These are phyloP conservation scores for Melanotaenia duboulayi DNA, from an alignment of 2,113 vertebrate genomes.

Conservation along the genomic window DNA sequence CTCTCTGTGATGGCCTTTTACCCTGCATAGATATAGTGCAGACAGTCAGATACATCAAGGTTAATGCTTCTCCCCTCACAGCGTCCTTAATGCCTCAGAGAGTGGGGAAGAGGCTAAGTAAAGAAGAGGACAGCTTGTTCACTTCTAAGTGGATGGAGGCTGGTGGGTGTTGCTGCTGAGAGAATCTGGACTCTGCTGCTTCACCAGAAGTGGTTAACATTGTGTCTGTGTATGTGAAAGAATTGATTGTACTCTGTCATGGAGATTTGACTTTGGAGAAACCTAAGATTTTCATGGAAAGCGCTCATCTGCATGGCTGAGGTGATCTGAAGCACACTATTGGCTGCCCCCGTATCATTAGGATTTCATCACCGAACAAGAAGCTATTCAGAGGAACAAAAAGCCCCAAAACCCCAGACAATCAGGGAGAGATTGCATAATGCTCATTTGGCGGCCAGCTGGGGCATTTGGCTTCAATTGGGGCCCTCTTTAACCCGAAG, in stretches of 20 bases:
- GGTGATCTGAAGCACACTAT: slow-evolving; percentile 52
- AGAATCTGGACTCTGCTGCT: slow-evolving; percentile 13
- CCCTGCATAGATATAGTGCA: slow-evolving; percentile 9
- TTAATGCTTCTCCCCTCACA: slow-evolving; percentile 46
- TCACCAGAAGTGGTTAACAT: slow-evolving; percentile 18
- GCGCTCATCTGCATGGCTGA: slow-evolving; percentile 52
- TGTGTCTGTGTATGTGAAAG: slow-evolving; percentile 19
- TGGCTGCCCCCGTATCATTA: slow-evolving; percentile 44
- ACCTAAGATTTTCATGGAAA: slow-evolving; percentile 43
- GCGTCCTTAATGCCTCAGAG: slow-evolving; percentile 42
- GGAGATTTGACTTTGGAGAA: slow-evolving; percentile 44
- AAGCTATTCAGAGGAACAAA: slow-evolving; percentile 65
- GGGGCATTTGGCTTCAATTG: slow-evolving; percentile 67
- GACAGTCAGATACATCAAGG: slow-evolving; percentile 48
- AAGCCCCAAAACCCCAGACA: slow-evolving; percentile 54
- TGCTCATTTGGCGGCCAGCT: slow-evolving; percentile 64
- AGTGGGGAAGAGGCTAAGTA: slow-evolving; percentile 13
- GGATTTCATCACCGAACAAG: slow-evolving; percentile 68
- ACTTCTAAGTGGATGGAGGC: slow-evolving; percentile 42
- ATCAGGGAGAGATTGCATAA: slow-evolving; percentile 66
- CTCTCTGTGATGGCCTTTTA: slow-evolving; percentile 26
- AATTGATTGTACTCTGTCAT: slow-evolving; percentile 34
- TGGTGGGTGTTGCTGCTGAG: slow-evolving; percentile 26
- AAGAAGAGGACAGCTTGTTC: slow-evolving; percentile 53
- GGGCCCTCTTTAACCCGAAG: slow-evolving; percentile 61